Base-by-base conservation (phyloP, 2,888 invertebrate species). In the Morinoia aosen region DNA sequence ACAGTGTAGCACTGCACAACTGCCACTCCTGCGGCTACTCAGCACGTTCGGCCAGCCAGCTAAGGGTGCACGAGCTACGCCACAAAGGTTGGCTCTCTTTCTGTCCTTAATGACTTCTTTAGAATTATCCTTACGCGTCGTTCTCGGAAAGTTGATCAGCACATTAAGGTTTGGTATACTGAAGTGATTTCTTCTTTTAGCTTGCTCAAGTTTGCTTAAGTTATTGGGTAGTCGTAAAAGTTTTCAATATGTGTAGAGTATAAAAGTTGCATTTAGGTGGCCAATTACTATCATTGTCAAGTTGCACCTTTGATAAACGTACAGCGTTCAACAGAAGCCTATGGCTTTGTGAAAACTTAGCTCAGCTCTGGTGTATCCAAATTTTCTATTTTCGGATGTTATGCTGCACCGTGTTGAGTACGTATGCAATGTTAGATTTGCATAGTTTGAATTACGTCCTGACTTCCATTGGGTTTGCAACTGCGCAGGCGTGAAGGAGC, bases 61-160 rank as follows among this genome's bases (percentile, higher is more conserved):
- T 96, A 10, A 96, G 96, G 95, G 96, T 96, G 4, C 96, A 96
- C 91, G 96, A 96, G 91, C 95, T 96, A 95, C 91, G 96, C n/a
- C 96, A 96, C 76, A 96, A 96, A 95, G 96, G 96, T 96, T 94
- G 25, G 95, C 8, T 14, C 76, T 76, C 19, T 61, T 19, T 61
- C 19, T 61, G 19, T 61, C 12, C 90, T 88, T 1, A 48, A 48
- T 58, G 64, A 10, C 16, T 91, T 16, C 40, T 57, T 14, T 19
- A 91, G 33, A 19, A 33, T 16, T 25, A n/a, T n/a, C 16, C 25
- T 76, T 16, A 19, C 25, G 33, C 8, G 25, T 33, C 25, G 76
- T 61, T 19, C 19, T 16, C 19, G 19, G 33, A 19, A 8, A 76
- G 76, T 33, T 25, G 25, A 76, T 25, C 76, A 76, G 76, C 76